Percentiles rank a stretch among this genome's conserved stretches.
Conservation (phyloP, 2,113 vertebrate genomes). For the Haplotaxodon microlepis region DNA sequence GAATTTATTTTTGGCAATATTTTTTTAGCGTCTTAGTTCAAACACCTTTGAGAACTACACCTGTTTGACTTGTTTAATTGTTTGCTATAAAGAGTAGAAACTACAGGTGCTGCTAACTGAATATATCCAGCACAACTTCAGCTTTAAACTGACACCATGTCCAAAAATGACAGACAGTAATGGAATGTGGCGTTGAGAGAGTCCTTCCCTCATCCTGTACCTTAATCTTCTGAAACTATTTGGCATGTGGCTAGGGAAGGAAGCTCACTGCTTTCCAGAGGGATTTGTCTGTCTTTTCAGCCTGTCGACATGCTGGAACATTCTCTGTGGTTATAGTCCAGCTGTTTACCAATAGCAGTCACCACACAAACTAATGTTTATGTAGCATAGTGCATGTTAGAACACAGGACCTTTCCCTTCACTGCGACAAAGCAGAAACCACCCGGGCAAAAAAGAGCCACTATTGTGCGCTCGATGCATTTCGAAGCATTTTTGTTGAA, state of each 20-base stretch:
- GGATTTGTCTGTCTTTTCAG: background rate
- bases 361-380: background rate
- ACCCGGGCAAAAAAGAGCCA: background rate
- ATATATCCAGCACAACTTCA: background rate
- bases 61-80: background rate
- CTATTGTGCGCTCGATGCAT: background rate
- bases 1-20: background rate
- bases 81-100: background rate
- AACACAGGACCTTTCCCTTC: background rate
- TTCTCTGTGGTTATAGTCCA: constrained; percentile 16
- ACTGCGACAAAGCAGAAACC: background rate
- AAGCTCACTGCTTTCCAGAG: background rate
- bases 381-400: background rate
- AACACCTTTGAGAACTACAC: background rate
- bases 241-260: background rate
- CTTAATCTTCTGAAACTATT: background rate
- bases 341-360: constrained; percentile 10
- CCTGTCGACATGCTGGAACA: background rate
- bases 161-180: background rate
- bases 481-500: background rate
- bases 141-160: background rate
- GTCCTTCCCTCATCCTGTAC: background rate
- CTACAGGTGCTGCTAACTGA: background rate
- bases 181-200: background rate
- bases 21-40: background rate